Evolutionary conservation across 2,888 invertebrate species (phyloP), one percentile per base, ranked within the genome.

Genomic region (Phaonia tiefii): DNA sequence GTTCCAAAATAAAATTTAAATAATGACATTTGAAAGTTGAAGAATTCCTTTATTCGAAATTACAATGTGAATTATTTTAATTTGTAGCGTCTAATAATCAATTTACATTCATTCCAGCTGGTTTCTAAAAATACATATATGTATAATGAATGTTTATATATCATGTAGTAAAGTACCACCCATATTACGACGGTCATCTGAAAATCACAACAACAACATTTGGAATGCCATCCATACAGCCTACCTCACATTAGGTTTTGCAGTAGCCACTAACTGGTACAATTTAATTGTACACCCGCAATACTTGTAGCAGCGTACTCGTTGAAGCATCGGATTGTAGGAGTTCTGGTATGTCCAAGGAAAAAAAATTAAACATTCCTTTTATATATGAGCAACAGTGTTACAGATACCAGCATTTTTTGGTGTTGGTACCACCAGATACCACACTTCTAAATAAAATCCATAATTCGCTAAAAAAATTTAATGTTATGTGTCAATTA

Each of bases 201-300:
- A 1, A n/a, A n/a, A n/a, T n/a, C 25, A 26, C n/a, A 51, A 20
- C 22, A 73, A 56, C 37, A 44, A 25, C 51, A 60, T 71, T 74
- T 77, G 70, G 71, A 74, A 46, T 67, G 63, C 54, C 49, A 75
- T 72, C 81, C 77, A n/a, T n/a, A n/a, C n/a, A 54, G 71, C 77
- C 77, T 75, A 75, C 72, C 22, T 17, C 26, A 44, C 51, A 67
- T 67, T 67, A 54, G 46, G 67, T 75, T 76, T 44, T 44, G 63
- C 42, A 75, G 70, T 71, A 70, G 71, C 74, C 74, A 78, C 75
- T 67, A 81, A 78, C 67, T 78, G 74, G 74, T 75, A 81, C 71
- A 71, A 81, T 78, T 78, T 81, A 81, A 81, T 81, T 81, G 74
- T 71, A 75, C 58, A 54, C n/a, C n/a, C n/a, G n/a, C n/a, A n/a